phyloP scores from a whole-genome alignment of 2,888 invertebrate species.

The Uropetala carovei region DNA sequence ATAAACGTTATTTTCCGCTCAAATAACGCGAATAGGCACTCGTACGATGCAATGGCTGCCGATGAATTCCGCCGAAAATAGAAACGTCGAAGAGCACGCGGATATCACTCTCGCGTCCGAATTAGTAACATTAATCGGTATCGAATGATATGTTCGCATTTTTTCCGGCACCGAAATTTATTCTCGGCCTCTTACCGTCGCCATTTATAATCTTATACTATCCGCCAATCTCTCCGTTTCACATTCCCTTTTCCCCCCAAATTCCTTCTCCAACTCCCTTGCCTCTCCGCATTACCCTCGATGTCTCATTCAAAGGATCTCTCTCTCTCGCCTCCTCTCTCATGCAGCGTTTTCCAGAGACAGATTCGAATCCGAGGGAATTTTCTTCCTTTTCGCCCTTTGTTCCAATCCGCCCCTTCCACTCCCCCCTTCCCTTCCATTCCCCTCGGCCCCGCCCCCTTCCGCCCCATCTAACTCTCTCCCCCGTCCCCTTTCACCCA shows the following conservation, averaged over 20 bases:
- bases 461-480: background rate
- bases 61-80: no score
- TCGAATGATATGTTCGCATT: no score
- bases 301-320: slow-evolving; percentile 25
- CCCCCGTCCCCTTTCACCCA: background rate
- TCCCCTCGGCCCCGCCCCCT: no score
- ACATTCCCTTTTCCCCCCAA: background rate
- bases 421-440: background rate
- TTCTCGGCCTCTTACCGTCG: background rate
- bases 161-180: background rate
- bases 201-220: background rate
- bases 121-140: no score
- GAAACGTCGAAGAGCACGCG: no score
- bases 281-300: background rate
- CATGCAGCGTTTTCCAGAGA: background rate
- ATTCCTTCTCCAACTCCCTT: background rate
- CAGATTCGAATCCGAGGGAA: slow-evolving; percentile 12
- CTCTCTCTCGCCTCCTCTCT: background rate
- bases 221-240: background rate
- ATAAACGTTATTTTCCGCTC: no score
- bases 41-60: no score
- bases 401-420: background rate
- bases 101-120: no score
- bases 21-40: no score
- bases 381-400: background rate